phyloP scores from a whole-genome alignment of 2,113 vertebrate species.

The Pionites leucogaster region DNA sequence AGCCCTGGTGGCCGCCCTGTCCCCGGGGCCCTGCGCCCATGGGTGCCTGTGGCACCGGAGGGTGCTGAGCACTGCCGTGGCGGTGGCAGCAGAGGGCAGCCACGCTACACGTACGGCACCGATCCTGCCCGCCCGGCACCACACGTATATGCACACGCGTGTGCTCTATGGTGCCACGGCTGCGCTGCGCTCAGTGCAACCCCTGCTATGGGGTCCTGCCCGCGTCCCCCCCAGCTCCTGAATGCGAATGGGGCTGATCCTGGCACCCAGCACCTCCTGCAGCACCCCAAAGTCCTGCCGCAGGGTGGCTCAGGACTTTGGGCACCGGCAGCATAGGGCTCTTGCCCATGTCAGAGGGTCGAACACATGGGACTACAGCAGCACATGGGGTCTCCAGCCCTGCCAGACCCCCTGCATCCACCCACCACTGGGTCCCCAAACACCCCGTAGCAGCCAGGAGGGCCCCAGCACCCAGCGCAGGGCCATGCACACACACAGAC shows the following conservation, averaged over 20 bases:
- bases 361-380: background rate
- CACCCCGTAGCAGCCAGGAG: too few relatives aligned
- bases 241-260: background rate
- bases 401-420: background rate
- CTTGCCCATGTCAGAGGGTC: background rate
- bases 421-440: background rate
- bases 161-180: background rate
- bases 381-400: background rate
- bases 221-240: fast-evolving
- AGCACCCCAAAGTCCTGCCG: background rate
- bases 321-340: background rate
- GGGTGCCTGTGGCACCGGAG: background rate
- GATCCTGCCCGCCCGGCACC: constrained; percentile 9
- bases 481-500: background rate
- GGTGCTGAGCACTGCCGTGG: constrained; percentile 35
- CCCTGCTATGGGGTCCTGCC: background rate
- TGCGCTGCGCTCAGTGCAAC: fast-evolving
- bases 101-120: background rate
- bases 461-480: background rate
- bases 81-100: constrained; percentile 59
- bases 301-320: background rate
- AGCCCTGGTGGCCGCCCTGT: background rate
- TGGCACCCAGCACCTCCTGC: background rate
- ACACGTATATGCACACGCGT: background rate
- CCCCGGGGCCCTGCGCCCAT: background rate